Evolutionary conservation across 64 coral and sea anemone species (phyloP), one percentile per base, ranked within the genome.

Genomic region (Hydrozoanthus tunicans): DNA sequence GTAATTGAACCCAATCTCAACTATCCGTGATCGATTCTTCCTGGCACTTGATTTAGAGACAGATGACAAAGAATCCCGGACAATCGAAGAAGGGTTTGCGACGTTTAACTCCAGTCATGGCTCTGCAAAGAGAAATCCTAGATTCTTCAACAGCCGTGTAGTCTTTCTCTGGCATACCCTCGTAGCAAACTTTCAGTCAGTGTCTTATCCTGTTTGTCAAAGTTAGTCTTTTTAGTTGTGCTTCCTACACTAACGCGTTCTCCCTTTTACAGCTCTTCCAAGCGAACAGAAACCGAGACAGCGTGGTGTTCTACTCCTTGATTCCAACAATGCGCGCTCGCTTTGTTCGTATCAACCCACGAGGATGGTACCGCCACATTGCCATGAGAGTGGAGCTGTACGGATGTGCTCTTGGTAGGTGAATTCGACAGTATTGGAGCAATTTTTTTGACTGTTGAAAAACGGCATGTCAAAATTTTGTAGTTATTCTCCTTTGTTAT

Each of bases 301-400:
- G 84, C 9, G 84, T 88, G 5, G 84, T 88, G 27, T 88, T 88
- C 56, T 88, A 88, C 56, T 88, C 84, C 4, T 58, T 88, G 56
- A 58, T 88, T 58, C 84, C 84, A 58, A 67, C 84, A 88, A 74
- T 88, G 6, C 84, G 56, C 12, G 84, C 68, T 15, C 84, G 84
- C 11, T 88, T 88, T 17, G 84, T 88, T 6, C 84, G 84, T 17
- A 88, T 88, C 84, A 88, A 88, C 84, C 84, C 84, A 17, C 84
- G 84, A 25, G 84, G 84, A 7, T 88, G 84, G 84, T 17, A 59
- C 54, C 58, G 84, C 7, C 84, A 73, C 43, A 88, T 88, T 73
- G 58, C 84, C 70, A 88, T 88, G 84, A 88, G 84, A 57, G 56
- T 88, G 7, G 84, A 88, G 43, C 84, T 88, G 54, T 88, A 88